Conservation (phyloP, 1,140 invertebrate species). For the Reticulitermes speratus region DNA sequence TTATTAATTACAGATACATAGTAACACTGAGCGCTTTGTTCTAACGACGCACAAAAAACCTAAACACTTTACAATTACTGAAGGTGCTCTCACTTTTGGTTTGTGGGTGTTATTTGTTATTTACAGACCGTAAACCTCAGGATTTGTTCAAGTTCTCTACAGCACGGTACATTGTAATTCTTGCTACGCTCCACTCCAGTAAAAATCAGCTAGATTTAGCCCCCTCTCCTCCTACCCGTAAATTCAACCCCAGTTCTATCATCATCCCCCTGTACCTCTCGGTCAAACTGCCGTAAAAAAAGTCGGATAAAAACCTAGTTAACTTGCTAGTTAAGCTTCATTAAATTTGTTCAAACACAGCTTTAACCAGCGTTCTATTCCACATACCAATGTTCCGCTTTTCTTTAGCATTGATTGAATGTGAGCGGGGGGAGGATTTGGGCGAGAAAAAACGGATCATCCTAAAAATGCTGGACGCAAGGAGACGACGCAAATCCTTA, state of each 20-base stretch:
- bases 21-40: too few relatives aligned
- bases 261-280: background rate
- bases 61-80: too few relatives aligned
- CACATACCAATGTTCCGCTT: slow-evolving; percentile 24
- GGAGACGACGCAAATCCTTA: too few relatives aligned
- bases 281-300: background rate
- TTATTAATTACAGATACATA: too few relatives aligned
- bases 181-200: background rate
- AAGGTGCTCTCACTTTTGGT: too few relatives aligned
- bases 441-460: too few relatives aligned
- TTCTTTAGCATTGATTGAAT: background rate
- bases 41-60: too few relatives aligned
- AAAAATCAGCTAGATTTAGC: background rate
- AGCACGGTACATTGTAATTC: background rate
- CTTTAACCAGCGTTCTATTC: slow-evolving; percentile 22
- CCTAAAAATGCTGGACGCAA: too few relatives aligned
- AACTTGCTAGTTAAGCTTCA: slow-evolving; percentile 31
- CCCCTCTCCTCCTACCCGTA: background rate
- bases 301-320: slow-evolving; percentile 28
- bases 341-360: slow-evolving; percentile 31
- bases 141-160: too few relatives aligned
- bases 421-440: too few relatives aligned
- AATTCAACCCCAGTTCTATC: background rate
- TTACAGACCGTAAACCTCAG: too few relatives aligned
- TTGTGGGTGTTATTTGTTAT: too few relatives aligned